Evolutionary conservation across 2,888 invertebrate genomes (phyloP).

Genomic region (Minunthozetes semirufus): DNA sequence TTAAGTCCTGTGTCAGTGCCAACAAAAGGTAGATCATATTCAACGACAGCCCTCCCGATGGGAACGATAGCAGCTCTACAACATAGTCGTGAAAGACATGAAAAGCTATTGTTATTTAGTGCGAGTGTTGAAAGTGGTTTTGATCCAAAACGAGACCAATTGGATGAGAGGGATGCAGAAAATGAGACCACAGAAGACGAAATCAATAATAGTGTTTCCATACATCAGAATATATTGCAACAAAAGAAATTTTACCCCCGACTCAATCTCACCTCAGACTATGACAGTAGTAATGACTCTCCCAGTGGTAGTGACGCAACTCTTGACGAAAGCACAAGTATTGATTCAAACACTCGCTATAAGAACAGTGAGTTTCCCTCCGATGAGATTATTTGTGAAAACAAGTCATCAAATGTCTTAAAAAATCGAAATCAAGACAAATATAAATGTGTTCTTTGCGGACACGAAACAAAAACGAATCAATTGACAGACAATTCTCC

Average conservation of each 20-base stretch:
- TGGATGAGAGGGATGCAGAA: slow-evolving; percentile 35
- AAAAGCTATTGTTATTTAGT: slow-evolving; percentile 44
- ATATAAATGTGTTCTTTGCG: slow-evolving; percentile 32
- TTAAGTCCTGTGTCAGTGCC: slow-evolving; percentile 42
- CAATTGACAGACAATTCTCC: slow-evolving; percentile 11
- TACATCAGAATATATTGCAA: slow-evolving; percentile 20
- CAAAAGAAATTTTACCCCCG: slow-evolving; percentile 41
- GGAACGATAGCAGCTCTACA: slow-evolving; percentile 42
- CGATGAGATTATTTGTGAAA: neutral
- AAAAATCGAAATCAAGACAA: neutral
- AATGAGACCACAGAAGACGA: slow-evolving; percentile 40
- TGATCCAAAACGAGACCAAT: slow-evolving; percentile 32
- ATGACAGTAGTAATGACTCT: slow-evolving; percentile 50
- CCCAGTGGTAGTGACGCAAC: slow-evolving; percentile 51
- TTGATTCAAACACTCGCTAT: slow-evolving; percentile 40
- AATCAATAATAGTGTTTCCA: slow-evolving; percentile 31
- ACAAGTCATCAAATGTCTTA: neutral
- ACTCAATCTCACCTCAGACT: slow-evolving; percentile 44
- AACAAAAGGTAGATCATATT: slow-evolving; percentile 46
- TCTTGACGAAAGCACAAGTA: slow-evolving; percentile 45
- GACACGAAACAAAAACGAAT: neutral
- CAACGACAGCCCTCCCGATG: slow-evolving; percentile 46
- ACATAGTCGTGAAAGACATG: slow-evolving; percentile 46
- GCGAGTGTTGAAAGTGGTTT: slow-evolving; percentile 41
- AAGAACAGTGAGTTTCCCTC: neutral